Conservation (phyloP, 2,888 invertebrate species). For the Gymnosoma rotundatum region DNA sequence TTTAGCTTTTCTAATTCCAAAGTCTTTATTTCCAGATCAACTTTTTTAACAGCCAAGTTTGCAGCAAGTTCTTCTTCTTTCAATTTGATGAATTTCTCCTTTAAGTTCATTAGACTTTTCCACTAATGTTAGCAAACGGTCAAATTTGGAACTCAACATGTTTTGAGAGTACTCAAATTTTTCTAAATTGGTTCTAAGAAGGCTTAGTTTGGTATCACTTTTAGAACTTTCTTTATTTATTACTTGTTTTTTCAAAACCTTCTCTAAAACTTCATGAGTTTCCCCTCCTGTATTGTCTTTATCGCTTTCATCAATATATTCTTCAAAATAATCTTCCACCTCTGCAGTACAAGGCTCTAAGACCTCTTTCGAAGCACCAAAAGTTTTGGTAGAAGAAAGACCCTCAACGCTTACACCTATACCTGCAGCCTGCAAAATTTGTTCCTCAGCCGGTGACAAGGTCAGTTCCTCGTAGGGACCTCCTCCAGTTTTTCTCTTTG, state of each 20-base stretch:
- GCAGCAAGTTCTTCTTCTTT: conserved; percentile 18
- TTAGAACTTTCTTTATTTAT: background rate
- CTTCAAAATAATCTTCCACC: background rate
- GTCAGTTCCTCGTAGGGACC: conserved; percentile 5
- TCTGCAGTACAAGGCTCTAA: background rate
- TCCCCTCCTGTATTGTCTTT: background rate
- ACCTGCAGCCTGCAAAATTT: background rate
- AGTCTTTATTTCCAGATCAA: too few relatives aligned
- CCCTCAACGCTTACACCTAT: conserved; percentile 3
- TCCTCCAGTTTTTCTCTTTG: conserved; percentile 17
- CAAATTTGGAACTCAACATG: conserved; percentile 1
- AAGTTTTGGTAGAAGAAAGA: background rate
- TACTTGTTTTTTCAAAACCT: background rate
- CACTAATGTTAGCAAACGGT: conserved; percentile 4
- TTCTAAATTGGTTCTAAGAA: conserved; percentile 4
- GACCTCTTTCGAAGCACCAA: background rate
- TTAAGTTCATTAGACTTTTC: conserved; percentile 18
- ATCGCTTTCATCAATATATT: background rate
- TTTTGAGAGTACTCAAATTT: conserved; percentile 15
- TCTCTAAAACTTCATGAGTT: background rate
- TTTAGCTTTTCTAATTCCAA: too few relatives aligned
- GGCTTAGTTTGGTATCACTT: background rate
- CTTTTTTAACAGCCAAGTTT: too few relatives aligned
- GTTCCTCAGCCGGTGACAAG: conserved; percentile 1
- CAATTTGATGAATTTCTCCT: conserved; percentile 3